These are phyloP conservation scores for Apis cerana DNA, from an alignment of 1,140 invertebrate species.

Conservation along the genomic window DNA sequence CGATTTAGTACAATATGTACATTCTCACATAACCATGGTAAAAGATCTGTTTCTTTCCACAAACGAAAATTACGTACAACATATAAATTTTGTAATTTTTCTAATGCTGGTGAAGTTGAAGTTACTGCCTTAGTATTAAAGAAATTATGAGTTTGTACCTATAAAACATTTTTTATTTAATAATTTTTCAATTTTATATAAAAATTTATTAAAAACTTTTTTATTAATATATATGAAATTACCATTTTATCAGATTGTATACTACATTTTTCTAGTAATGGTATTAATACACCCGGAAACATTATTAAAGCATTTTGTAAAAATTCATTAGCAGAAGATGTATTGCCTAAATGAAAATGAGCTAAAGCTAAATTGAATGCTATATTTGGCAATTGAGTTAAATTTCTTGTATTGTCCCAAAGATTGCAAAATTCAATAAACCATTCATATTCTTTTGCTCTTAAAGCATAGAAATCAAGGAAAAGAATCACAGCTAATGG, in stretches of 20 bases:
- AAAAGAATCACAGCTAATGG: conserved; percentile 90
- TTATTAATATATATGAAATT: conserved; percentile 61
- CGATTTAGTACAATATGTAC: conserved; percentile 85
- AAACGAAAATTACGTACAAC: conserved; percentile 87
- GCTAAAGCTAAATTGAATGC: conserved; percentile 92
- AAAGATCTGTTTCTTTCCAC: conserved; percentile 89
- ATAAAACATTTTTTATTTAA: conserved; percentile 25
- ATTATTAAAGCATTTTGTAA: conserved; percentile 91
- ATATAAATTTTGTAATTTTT: conserved; percentile 88
- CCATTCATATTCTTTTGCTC: conserved; percentile 92
- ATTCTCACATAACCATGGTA: conserved; percentile 90
- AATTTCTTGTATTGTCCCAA: conserved; percentile 86
- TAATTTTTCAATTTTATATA: background rate
- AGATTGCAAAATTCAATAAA: conserved; percentile 87
- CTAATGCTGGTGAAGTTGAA: conserved; percentile 83
- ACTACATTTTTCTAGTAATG: conserved; percentile 89
- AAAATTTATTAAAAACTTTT: background rate
- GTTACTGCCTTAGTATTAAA: conserved; percentile 70
- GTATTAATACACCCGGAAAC: conserved; percentile 90
- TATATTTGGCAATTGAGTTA: conserved; percentile 93
- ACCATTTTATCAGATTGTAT: conserved; percentile 87
- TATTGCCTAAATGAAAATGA: conserved; percentile 83
- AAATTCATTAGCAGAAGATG: conserved; percentile 83
- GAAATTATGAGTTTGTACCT: conserved; percentile 72
- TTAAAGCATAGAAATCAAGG: conserved; percentile 94